Percentiles rank a stretch among this genome's conserved stretches.
phyloP scores from a whole-genome alignment of 1,140 invertebrate species.

The Anastrepha ludens region DNA sequence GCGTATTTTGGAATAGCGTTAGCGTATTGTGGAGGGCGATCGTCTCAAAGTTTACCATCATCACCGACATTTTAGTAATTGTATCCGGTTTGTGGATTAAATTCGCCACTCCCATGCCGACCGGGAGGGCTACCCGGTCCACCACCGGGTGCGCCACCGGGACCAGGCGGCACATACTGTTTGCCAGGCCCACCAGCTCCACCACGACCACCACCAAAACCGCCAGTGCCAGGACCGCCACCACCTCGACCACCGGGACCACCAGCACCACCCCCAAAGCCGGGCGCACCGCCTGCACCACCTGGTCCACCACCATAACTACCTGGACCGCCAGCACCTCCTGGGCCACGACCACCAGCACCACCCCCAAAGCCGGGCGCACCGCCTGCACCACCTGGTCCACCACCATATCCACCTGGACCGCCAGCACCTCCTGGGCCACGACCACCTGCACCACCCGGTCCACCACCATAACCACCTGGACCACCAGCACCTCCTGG shows the following conservation, averaged over 20 bases:
- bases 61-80: constrained; percentile 64
- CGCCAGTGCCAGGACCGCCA: constrained; percentile 65
- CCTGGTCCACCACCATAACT: constrained; percentile 61
- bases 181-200: constrained; percentile 56
- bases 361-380: constrained; percentile 70
- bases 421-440: constrained; percentile 4
- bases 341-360: constrained; percentile 72
- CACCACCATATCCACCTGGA: constrained; percentile 56
- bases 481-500: constrained; percentile 71
- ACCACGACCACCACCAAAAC: constrained; percentile 60
- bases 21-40: constrained; percentile 59
- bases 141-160: constrained; percentile 10
- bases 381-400: constrained; percentile 50
- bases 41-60: constrained; percentile 5
- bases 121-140: constrained; percentile 59
- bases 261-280: constrained; percentile 58
- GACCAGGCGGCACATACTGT: constrained; percentile 56
- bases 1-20: constrained; percentile 42
- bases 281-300: constrained; percentile 58
- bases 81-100: constrained; percentile 71
- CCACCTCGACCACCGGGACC: constrained; percentile 70
- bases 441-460: constrained; percentile 57
- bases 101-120: constrained; percentile 69
- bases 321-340: constrained; percentile 63
- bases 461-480: constrained; percentile 66